A percentile compares a stretch with the other conserved stretches of the same genome.
These are phyloP conservation scores for Agelastica alni DNA, from an alignment of 2,888 invertebrate genomes.

Conservation along the genomic window DNA sequence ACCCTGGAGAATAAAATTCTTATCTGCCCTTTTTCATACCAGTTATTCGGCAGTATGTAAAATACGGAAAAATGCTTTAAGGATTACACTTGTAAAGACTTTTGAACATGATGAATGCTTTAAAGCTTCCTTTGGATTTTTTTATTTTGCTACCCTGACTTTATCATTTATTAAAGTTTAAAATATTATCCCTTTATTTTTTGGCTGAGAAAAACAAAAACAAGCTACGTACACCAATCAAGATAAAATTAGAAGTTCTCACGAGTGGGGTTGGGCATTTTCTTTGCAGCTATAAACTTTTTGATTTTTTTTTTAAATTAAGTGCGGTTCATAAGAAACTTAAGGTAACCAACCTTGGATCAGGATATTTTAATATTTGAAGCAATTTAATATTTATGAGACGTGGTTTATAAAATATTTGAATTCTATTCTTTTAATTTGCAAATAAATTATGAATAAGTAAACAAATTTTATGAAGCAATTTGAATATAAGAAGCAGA, in stretches of 20 bases:
- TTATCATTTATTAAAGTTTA: conserved; percentile 24
- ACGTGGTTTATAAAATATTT: no score
- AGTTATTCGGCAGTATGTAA: conserved; percentile 28
- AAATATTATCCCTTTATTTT: neutral
- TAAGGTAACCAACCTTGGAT: no score
- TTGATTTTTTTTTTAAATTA: no score
- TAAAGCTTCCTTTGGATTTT: conserved; percentile 29
- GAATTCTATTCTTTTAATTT: no score
- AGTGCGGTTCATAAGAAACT: no score
- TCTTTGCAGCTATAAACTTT: no score
- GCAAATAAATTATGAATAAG: no score
- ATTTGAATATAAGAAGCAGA: no score
- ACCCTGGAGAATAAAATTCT: conserved; percentile 29
- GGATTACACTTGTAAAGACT: conserved; percentile 29
- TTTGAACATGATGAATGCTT: conserved; percentile 35
- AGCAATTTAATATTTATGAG: no score
- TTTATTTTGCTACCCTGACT: conserved; percentile 27
- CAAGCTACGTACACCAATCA: neutral
- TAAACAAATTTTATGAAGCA: no score
- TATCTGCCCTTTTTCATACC: conserved; percentile 29
- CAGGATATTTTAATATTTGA: no score
- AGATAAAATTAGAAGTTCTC: neutral
- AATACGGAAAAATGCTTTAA: conserved; percentile 31
- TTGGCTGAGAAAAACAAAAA: neutral
- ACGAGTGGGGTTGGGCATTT: no score